Percentiles rank a stretch among this genome's conserved stretches.
Evolutionary conservation across 2,113 vertebrate genomes (phyloP).

Genomic region (Emydura subglobosa): DNA sequence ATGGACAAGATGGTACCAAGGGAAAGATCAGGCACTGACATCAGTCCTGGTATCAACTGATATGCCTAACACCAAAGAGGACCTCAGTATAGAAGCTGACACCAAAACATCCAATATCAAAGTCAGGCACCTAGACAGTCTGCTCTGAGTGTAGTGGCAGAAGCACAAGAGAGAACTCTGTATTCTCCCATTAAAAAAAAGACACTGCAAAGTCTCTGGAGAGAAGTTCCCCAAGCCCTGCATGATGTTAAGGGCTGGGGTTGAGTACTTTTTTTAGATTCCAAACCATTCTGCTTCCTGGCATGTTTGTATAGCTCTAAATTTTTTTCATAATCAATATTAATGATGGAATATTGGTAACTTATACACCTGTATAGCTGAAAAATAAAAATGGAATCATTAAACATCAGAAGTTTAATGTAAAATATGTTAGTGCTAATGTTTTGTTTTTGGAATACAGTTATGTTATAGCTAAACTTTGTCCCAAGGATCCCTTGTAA

Average conservation of each 20-base stretch:
- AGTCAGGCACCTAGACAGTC: neutral
- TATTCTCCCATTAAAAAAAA: neutral
- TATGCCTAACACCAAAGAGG: neutral
- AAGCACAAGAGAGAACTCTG: neutral
- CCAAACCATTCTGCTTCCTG: neutral
- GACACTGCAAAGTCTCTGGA: neutral
- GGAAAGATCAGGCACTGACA: neutral
- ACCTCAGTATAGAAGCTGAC: neutral
- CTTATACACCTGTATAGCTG: neutral
- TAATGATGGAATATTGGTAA: neutral
- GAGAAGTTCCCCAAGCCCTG: neutral
- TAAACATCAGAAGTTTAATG: neutral
- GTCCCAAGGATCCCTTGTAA: neutral
- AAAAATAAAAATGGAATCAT: neutral
- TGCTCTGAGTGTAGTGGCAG: neutral
- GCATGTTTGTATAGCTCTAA: neutral
- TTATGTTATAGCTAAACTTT: neutral
- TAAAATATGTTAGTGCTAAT: neutral
- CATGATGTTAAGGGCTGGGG: neutral
- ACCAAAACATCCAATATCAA: neutral
- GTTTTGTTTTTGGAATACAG: neutral
- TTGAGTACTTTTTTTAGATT: neutral
- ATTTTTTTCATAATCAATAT: neutral
- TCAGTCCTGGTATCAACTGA: neutral
- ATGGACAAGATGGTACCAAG: neutral